Evolutionary conservation across 2,888 invertebrate species (phyloP).

Genomic region (Aleiodes leptofemur): DNA sequence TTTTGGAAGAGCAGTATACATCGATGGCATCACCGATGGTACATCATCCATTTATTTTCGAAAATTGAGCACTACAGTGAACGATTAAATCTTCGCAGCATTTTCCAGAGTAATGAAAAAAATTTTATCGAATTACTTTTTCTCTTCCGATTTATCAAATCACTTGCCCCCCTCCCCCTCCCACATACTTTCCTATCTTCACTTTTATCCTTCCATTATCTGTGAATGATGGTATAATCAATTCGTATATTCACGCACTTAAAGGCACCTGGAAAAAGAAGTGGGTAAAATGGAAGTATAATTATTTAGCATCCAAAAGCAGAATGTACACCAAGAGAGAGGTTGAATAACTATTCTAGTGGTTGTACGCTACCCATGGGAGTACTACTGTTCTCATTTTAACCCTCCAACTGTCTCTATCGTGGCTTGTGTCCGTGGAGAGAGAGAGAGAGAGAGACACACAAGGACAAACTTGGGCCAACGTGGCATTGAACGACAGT

Average conservation of each 20-base stretch:
- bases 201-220: constrained; percentile 44
- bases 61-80: constrained; percentile 39
- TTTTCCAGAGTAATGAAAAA: constrained; percentile 40
- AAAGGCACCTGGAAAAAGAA: background rate
- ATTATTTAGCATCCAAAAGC: constrained; percentile 66
- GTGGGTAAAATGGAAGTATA: constrained; percentile 62
- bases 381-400: constrained; percentile 54
- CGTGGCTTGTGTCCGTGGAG: constrained; percentile 30
- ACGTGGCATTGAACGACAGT: constrained; percentile 55
- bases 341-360: constrained; percentile 62
- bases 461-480: constrained; percentile 48
- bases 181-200: constrained; percentile 2
- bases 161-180: background rate
- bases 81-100: constrained; percentile 35
- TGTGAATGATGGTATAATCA: background rate
- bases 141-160: constrained; percentile 9
- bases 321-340: constrained; percentile 46
- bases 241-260: constrained; percentile 26
- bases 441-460: no score
- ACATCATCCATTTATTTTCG: constrained; percentile 10
- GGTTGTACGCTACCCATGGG: constrained; percentile 65
- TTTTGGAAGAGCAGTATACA: constrained; percentile 20
- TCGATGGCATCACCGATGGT: constrained; percentile 11
- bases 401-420: constrained; percentile 47
- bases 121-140: constrained; percentile 22